Conservation (phyloP, 2,888 invertebrate genomes). For the Gastracanthus pulcherrimus region DNA sequence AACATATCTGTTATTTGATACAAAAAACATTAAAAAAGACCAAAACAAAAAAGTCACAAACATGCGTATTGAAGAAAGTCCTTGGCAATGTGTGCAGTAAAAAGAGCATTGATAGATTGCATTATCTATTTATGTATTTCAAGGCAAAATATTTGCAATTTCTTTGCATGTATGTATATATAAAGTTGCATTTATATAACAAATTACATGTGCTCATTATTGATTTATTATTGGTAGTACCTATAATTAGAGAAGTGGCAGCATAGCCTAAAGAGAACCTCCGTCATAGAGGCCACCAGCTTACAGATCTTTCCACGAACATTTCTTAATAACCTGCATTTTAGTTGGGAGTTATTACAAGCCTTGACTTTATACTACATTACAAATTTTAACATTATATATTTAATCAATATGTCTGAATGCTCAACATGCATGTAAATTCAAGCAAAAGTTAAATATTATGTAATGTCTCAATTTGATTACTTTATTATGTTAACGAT, state of each 20-base stretch:
- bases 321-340: constrained; percentile 82
- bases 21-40: constrained; percentile 1
- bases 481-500: constrained; percentile 39
- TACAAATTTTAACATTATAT: constrained; percentile 46
- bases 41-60: constrained; percentile 25
- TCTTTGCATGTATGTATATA: constrained; percentile 38
- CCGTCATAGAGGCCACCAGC: constrained; percentile 85
- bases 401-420: constrained; percentile 29
- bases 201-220: constrained; percentile 67
- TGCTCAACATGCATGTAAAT: constrained; percentile 56
- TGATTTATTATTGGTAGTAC: constrained; percentile 78
- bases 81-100: constrained; percentile 35
- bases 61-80: constrained; percentile 45
- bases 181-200: constrained; percentile 56
- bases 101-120: constrained; percentile 47
- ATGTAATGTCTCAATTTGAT: constrained; percentile 18
- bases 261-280: constrained; percentile 85
- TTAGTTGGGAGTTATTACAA: constrained; percentile 73
- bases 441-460: constrained; percentile 46
- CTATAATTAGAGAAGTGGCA: constrained; percentile 84
- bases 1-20: neutral
- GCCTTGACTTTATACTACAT: constrained; percentile 58
- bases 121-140: constrained; percentile 41
- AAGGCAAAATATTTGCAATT: constrained; percentile 54
- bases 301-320: constrained; percentile 84